A percentile compares a stretch with the other conserved stretches of the same genome.
These are phyloP conservation scores for Melipona bicolor DNA, from an alignment of 2,888 invertebrate species.

Conservation along the genomic window DNA sequence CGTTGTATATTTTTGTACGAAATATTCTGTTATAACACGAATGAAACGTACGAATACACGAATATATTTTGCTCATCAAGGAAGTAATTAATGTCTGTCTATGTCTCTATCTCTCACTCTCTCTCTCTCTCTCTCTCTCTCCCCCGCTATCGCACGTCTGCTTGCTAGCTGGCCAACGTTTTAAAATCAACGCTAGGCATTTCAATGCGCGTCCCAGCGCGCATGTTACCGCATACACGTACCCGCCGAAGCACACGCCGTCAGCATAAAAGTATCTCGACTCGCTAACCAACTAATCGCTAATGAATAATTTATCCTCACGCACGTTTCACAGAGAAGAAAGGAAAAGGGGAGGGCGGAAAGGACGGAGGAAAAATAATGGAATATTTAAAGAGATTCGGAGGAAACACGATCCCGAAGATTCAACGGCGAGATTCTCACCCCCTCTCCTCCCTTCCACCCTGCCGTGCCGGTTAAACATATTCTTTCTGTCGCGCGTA, in stretches of 20 bases:
- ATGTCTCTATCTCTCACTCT: constrained; percentile 23
- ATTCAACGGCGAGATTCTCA: constrained; percentile 2
- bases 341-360: neutral
- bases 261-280: neutral
- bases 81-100: constrained; percentile 23
- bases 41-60: constrained; percentile 57
- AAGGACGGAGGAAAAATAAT: neutral
- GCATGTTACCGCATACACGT: constrained; percentile 13
- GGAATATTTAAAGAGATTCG: too few species aligned
- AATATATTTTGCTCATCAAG: constrained; percentile 41
- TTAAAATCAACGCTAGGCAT: constrained; percentile 25
- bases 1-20: constrained; percentile 59
- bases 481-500: constrained; percentile 63
- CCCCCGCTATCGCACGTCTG: constrained; percentile 1
- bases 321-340: neutral
- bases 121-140: neutral
- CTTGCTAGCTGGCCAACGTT: constrained; percentile 15
- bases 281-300: constrained; percentile 37
- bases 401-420: neutral
- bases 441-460: neutral
- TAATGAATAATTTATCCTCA: constrained; percentile 12
- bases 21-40: constrained; percentile 48
- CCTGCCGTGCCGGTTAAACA: constrained; percentile 31
- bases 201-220: constrained; percentile 16
- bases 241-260: neutral